phyloP scores from a whole-genome alignment of 2,113 vertebrate species.

The Elaphurus davidianus region DNA sequence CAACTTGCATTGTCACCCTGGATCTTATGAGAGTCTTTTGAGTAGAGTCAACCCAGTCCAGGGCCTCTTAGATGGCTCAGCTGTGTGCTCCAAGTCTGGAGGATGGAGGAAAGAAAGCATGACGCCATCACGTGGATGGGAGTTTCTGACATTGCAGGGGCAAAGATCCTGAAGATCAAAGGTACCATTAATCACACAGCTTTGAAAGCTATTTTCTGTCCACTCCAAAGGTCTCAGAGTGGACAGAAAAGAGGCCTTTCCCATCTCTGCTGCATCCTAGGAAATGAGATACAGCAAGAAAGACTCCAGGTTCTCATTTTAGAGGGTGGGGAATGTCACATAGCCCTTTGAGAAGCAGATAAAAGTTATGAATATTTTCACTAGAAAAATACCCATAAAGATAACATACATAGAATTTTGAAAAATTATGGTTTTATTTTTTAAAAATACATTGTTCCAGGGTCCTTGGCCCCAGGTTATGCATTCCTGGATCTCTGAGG shows the following conservation, averaged over 20 bases:
- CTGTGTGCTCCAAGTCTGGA: background rate
- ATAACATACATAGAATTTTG: background rate
- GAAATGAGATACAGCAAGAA: background rate
- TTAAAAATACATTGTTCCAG: background rate
- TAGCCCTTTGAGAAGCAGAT: background rate
- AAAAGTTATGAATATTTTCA: background rate
- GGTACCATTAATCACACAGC: background rate
- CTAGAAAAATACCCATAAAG: background rate
- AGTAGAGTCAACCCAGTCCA: background rate
- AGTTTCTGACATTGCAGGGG: background rate
- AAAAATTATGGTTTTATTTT: background rate
- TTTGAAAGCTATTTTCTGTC: background rate
- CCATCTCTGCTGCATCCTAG: background rate
- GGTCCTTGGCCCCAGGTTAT: background rate
- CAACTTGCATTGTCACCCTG: background rate
- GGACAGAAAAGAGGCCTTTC: background rate
- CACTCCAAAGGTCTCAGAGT: background rate
- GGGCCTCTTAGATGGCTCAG: background rate
- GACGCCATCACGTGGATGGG: background rate
- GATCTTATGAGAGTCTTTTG: background rate
- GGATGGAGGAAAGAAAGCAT: background rate
- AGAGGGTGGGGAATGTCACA: background rate
- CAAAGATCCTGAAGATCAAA: background rate
- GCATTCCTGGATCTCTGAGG: background rate
- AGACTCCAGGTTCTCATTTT: background rate